Conservation (phyloP, 2,888 invertebrate genomes). For the Kryphioiulus occultus region DNA sequence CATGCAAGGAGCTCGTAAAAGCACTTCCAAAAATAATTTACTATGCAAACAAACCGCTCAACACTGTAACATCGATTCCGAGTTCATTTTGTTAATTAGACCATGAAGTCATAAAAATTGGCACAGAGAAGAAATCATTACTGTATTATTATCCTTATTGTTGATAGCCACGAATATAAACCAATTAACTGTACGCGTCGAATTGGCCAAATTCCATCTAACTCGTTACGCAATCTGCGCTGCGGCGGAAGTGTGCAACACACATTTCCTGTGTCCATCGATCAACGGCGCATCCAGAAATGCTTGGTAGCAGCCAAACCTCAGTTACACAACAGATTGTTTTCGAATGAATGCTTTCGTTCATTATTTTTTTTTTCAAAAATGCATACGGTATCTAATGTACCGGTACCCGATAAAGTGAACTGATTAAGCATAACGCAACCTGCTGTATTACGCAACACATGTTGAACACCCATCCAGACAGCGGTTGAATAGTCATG, state of each 20-base stretch:
- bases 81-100: constrained; percentile 22
- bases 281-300: neutral
- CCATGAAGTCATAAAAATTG: neutral
- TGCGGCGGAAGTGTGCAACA: neutral
- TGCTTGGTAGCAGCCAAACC: neutral
- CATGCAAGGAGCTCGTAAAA: neutral
- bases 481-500: neutral
- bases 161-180: neutral
- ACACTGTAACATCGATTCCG: constrained; percentile 6
- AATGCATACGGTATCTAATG: neutral
- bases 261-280: neutral
- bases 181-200: neutral
- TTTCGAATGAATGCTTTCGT: neutral
- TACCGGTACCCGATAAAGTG: neutral
- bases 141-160: neutral
- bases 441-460: neutral
- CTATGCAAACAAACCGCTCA: neutral
- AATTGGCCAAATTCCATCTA: neutral
- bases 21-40: neutral
- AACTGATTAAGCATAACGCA: neutral
- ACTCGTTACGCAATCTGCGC: neutral
- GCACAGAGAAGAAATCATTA: neutral
- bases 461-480: neutral
- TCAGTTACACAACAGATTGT: neutral
- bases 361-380: too few relatives aligned